Evolutionary conservation across 2,797 vertebrate species (phyloP), one percentile per base, ranked within the genome.

Genomic region (Sandelia bainsii): DNA sequence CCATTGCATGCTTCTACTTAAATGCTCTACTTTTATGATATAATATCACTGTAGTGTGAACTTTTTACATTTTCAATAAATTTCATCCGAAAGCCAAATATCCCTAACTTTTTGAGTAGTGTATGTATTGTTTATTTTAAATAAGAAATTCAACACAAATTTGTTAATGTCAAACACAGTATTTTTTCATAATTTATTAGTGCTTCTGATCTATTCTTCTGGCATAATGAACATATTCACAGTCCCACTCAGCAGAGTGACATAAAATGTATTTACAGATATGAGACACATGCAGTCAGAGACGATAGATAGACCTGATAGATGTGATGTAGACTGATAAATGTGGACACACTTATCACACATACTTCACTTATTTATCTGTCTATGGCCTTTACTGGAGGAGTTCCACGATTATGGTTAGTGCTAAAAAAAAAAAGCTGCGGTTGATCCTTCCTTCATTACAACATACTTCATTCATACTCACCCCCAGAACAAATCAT

Each of bases 191-290:
- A 72, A 80, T 81, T 86, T 85, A 85, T 79, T 87, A 81, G 77
- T 82, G 83, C 69, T 76, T 81, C 52, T 70, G 65, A 76, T 89
- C 60, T 45, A 40, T 25, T 66, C 67, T 62, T 77, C 82, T 83
- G 79, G 69, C 69, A 68, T 64, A 52, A 39, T 60, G 75, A 75
- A 86, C 75, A 64, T 80, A 81, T 79, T 90, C 61, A 84, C 79
- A 62, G 45, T 64, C 72, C 66, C 76, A 51, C 62, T 81, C 80
- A 79, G 80, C 63, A 84, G 67, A 82, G 76, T 29, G 22, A 88
- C 81, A 83, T 37, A 65, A 78, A 82, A 85, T 62, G 59, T 85
- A 90, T 85, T 89, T 84, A 91, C 84, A 92, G 53, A 82, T 58
- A 34, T 66, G 6, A 52, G 54, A 11, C 71, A 75, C 63, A 56